Conservation (phyloP, 2,888 invertebrate genomes). For the Drosophila austrosaltans region DNA sequence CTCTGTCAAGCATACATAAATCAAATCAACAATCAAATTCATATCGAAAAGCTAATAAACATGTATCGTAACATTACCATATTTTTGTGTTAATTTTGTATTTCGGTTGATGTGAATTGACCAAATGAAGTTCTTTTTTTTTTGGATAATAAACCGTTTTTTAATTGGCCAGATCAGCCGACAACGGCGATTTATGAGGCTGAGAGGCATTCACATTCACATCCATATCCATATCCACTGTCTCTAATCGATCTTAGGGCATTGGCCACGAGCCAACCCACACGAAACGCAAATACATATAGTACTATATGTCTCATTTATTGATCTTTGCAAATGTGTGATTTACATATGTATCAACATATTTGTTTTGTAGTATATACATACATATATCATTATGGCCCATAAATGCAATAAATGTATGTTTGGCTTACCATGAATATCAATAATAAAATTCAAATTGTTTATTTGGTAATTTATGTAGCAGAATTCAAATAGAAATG, state of each 20-base stretch:
- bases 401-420: slow-evolving; percentile 2
- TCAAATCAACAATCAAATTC: slow-evolving; percentile 10
- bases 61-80: slow-evolving; percentile 6
- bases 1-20: background rate
- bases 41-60: slow-evolving; percentile 10
- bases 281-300: slow-evolving; percentile 34
- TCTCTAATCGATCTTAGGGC: slow-evolving; percentile 39
- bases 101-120: slow-evolving; percentile 30
- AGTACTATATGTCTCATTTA: slow-evolving; percentile 20
- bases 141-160: slow-evolving; percentile 41
- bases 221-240: slow-evolving; percentile 36
- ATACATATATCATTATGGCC: slow-evolving; percentile 1
- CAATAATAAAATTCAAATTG: background rate
- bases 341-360: background rate
- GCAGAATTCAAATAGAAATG: background rate
- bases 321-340: slow-evolving; percentile 29
- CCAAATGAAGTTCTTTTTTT: slow-evolving; percentile 20
- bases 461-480: background rate
- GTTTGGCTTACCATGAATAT: background rate
- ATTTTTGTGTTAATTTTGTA: slow-evolving; percentile 12
- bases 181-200: slow-evolving; percentile 18
- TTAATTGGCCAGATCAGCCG: slow-evolving; percentile 42
- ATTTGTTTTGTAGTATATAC: background rate
- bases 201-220: background rate
- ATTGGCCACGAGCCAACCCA: slow-evolving; percentile 67